Percentiles rank a stretch among this genome's conserved stretches.
Conservation (phyloP, 2,888 invertebrate species). For the Leptarthrus brevirostris region DNA sequence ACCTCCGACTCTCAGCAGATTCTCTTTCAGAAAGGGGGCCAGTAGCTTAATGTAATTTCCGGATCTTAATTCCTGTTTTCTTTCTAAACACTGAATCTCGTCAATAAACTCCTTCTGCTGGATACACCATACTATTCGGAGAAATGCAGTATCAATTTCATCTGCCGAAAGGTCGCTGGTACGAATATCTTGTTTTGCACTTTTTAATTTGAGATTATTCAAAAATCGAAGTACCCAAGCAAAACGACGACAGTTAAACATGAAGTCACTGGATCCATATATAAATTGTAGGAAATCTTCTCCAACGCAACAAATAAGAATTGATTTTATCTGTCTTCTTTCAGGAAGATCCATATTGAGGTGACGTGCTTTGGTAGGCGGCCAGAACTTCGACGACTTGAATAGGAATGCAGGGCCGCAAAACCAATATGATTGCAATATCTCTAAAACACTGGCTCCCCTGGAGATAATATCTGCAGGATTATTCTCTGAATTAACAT, state of each 20-base stretch:
- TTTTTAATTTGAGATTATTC: neutral
- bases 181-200: no score
- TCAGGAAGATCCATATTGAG: neutral
- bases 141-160: neutral
- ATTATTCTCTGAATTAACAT: constrained; percentile 52
- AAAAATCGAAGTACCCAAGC: no score
- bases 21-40: constrained; percentile 44
- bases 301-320: neutral
- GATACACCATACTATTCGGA: neutral
- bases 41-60: no score
- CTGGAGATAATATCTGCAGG: constrained; percentile 55
- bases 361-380: neutral
- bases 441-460: constrained; percentile 20
- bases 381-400: neutral
- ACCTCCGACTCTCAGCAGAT: constrained; percentile 45
- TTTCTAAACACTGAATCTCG: neutral
- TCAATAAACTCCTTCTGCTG: neutral
- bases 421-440: neutral
- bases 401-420: neutral
- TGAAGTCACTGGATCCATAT: neutral
- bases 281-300: neutral
- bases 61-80: no score
- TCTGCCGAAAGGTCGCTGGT: no score
- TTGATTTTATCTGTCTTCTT: neutral
- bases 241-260: neutral